Evolutionary conservation across 2,888 invertebrate species (phyloP).

Genomic region (Onchidella celtica): DNA sequence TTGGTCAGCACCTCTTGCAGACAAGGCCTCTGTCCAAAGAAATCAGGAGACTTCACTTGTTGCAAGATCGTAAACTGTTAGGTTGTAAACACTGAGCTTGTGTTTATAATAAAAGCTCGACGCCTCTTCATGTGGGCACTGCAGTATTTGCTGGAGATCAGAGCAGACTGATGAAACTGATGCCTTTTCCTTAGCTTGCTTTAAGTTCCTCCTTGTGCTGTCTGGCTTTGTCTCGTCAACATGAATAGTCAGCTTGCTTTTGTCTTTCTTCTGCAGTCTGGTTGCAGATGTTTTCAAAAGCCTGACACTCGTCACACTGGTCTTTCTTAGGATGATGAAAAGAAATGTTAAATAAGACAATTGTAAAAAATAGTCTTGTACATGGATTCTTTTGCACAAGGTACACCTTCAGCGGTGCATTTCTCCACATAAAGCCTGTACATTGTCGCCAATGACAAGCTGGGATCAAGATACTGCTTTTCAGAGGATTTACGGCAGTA

Average conservation of each 20-base stretch:
- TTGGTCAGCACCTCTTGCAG: not conserved
- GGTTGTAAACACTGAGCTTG: not conserved
- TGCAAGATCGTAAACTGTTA: not conserved
- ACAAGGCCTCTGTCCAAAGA: not conserved
- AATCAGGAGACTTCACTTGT: not conserved
- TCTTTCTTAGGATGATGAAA: not conserved
- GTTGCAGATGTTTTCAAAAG: not conserved
- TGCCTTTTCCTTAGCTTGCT: not conserved
- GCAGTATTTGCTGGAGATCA: not conserved
- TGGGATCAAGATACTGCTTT: not conserved
- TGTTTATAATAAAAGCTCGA: not conserved
- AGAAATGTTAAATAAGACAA: not conserved
- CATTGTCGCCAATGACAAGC: not conserved
- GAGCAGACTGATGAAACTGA: not conserved
- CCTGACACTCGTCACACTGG: not conserved
- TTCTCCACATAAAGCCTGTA: not conserved
- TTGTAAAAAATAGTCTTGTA: not conserved
- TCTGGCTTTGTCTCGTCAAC: not conserved
- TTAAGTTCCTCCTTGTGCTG: not conserved
- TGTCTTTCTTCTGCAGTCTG: not conserved
- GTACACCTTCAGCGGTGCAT: not conserved
- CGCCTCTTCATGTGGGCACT: not conserved
- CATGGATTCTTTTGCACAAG: not conserved
- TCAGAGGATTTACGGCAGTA: not conserved
- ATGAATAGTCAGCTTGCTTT: not conserved